These are phyloP conservation scores for Neodontobutis hainanensis DNA, from an alignment of 2,113 vertebrate genomes.

Conservation along the genomic window DNA sequence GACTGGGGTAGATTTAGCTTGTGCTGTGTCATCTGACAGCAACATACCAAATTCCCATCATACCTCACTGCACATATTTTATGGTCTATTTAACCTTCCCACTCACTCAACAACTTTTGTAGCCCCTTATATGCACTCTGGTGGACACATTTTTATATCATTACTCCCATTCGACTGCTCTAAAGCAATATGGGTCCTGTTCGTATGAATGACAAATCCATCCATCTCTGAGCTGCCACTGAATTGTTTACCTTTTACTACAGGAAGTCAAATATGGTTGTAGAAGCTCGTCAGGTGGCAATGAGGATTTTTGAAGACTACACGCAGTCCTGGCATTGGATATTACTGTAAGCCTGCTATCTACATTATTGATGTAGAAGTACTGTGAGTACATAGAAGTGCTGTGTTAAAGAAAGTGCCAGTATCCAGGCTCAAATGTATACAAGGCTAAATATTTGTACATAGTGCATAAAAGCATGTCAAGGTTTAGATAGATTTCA, in stretches of 20 bases:
- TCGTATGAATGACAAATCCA: background rate
- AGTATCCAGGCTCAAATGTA: no score
- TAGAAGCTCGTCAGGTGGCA: constrained; percentile 87
- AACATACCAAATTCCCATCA: background rate
- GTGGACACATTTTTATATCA: background rate
- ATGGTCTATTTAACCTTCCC: background rate
- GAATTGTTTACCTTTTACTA: constrained; percentile 8
- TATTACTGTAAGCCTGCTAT: constrained; percentile 83
- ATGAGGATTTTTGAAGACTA: constrained; percentile 98
- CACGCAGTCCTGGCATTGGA: constrained; percentile 96
- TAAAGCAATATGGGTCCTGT: background rate
- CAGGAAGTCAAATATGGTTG: constrained; percentile 87
- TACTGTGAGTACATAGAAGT: no score
- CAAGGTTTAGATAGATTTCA: no score
- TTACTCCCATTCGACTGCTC: no score
- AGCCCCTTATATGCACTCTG: no score
- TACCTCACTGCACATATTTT: constrained; percentile 1
- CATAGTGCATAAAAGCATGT: no score
- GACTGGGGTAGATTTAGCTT: background rate
- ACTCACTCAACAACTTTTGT: no score
- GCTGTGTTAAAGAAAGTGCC: no score
- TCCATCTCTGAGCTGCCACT: background rate
- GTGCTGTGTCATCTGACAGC: constrained; percentile 1
- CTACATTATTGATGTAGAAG: no score
- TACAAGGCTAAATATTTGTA: no score